Base-by-base conservation (phyloP, 1,140 invertebrate genomes). In the Psix sp. region DNA sequence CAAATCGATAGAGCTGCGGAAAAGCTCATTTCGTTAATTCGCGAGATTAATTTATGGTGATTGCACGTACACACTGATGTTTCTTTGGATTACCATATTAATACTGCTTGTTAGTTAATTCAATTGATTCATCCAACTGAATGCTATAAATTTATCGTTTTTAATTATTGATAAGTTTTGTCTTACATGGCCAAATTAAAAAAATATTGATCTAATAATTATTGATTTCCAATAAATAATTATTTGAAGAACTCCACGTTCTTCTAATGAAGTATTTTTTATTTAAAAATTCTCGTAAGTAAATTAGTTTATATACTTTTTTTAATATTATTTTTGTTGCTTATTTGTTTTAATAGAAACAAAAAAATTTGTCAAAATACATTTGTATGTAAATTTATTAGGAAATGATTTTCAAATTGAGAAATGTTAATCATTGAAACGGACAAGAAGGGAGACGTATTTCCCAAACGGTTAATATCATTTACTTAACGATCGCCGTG, bases 381-480 rank as follows among this genome's bases (percentile, higher is more conserved):
- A 16, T 42, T 51, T 42, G 24, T n/a, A 5, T n/a, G 24, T 1
- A 17, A 5, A 48, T 11, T 4, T 18, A 39, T 56, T 46, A 54
- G 33, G 14, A 21, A 20, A 17, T 48, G 39, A 73, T 54, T 43
- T 18, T 60, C 29, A 18, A 56, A 29, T 35, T 16, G 52, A 66
- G 54, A 73, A 49, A 29, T 48, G 51, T 60, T 38, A 52, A 56
- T 56, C 46, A 43, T n/a, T 40, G 36, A 33, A 10, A 26, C 26
- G 45, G 62, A 63, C 62, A 56, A 67, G 62, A 54, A 67, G 71
- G 49, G 51, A 33, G 62, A 2, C 24, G 43, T 16, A 56, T 42
- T 74, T 67, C 71, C 42, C 24, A 62, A 67, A 36, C 63, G 57
- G 43, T 74, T 67, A 74, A 74, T 57, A 67, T 74, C 62, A 62